Conservation (phyloP, 2,888 invertebrate genomes). For the Lampropteryx suffumata region DNA sequence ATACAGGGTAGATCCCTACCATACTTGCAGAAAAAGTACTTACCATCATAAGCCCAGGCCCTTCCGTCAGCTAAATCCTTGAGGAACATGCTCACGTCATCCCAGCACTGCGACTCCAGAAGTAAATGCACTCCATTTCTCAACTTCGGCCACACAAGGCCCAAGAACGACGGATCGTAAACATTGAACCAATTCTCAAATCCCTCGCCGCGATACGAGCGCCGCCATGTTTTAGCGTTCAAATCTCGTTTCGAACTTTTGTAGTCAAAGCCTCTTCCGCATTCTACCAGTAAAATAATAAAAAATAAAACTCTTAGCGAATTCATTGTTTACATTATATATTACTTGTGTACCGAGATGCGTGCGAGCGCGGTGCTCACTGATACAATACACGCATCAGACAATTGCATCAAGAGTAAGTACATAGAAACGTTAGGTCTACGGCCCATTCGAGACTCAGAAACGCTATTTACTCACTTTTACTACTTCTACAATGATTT, state of each 20-base stretch:
- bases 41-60: constrained; percentile 79
- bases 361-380: constrained; percentile 22
- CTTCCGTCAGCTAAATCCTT: constrained; percentile 68
- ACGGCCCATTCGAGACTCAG: constrained; percentile 1
- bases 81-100: constrained; percentile 68
- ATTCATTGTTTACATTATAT: constrained; percentile 43
- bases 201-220: constrained; percentile 53
- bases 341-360: constrained; percentile 15
- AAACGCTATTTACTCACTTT: constrained; percentile 8
- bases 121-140: constrained; percentile 65
- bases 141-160: constrained; percentile 73
- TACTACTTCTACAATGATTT: too few species aligned
- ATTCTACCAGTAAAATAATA: constrained; percentile 33
- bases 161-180: constrained; percentile 71
- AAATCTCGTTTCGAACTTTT: constrained; percentile 47
- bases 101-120: constrained; percentile 67
- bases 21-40: constrained; percentile 39
- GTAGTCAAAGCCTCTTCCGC: constrained; percentile 38
- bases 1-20: too few species aligned
- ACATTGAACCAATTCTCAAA: constrained; percentile 70
- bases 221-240: constrained; percentile 39
- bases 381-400: constrained; percentile 17
- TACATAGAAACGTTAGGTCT: constrained; percentile 14
- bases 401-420: constrained; percentile 15
- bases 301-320: constrained; percentile 37